Conservation (phyloP, 2,113 vertebrate genomes). For the Corydoras maculifer region DNA sequence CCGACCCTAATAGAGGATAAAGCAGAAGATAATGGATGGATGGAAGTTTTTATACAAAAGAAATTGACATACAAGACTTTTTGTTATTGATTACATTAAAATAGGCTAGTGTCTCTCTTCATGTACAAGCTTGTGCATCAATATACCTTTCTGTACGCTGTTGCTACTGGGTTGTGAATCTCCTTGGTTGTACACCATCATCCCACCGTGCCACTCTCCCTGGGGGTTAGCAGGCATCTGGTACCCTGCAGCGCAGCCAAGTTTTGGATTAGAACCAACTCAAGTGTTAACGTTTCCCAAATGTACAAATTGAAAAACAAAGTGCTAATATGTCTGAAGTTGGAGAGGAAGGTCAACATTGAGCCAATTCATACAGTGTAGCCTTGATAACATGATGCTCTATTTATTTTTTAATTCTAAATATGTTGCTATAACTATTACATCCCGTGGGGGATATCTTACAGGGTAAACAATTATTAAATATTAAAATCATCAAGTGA, state of each 20-base stretch:
- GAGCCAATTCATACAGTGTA: neutral
- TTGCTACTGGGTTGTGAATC: slow-evolving; percentile 44
- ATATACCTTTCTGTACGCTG: slow-evolving; percentile 51
- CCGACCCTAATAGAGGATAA: too few species aligned
- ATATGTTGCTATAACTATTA: too few species aligned
- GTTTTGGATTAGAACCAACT: neutral
- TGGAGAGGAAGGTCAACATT: too few species aligned
- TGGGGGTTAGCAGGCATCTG: slow-evolving; percentile 52
- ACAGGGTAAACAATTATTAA: too few species aligned
- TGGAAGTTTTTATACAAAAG: too few species aligned
- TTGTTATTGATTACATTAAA: too few species aligned
- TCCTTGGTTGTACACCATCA: slow-evolving; percentile 54
- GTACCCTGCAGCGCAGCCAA: slow-evolving; percentile 48
- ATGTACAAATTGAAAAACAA: neutral
- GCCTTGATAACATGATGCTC: too few species aligned
- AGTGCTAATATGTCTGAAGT: too few species aligned
- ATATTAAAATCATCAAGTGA: neutral
- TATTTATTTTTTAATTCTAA: too few species aligned
- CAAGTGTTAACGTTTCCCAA: neutral
- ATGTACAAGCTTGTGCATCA: neutral
- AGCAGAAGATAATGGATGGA: too few species aligned
- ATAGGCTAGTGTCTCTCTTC: neutral
- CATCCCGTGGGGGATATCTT: too few species aligned
- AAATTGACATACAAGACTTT: too few species aligned
- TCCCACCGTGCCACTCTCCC: slow-evolving; percentile 56